A percentile compares a stretch with the other conserved stretches of the same genome.
These are phyloP conservation scores for Drosophila simulans DNA, from an alignment of 1,140 invertebrate genomes.

Conservation along the genomic window DNA sequence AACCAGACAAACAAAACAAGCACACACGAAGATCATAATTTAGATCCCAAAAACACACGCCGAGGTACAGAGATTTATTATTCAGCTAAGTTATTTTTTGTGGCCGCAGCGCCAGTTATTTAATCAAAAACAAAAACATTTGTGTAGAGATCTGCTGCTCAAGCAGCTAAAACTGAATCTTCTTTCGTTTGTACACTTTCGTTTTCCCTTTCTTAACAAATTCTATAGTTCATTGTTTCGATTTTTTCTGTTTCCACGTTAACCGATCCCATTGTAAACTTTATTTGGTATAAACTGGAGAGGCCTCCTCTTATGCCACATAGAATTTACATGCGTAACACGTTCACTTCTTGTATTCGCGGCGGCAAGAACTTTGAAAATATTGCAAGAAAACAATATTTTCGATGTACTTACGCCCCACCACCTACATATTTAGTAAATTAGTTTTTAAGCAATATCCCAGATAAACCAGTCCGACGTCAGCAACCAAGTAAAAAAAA, in stretches of 20 bases:
- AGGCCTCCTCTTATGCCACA: constrained; percentile 37
- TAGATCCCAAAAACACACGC: constrained; percentile 19
- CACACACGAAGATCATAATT: constrained; percentile 12
- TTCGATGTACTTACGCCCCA: constrained; percentile 53
- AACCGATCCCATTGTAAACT: constrained; percentile 48
- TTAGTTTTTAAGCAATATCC: constrained; percentile 60
- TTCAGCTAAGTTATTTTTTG: constrained; percentile 53
- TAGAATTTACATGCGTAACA: constrained; percentile 55
- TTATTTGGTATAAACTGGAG: constrained; percentile 58
- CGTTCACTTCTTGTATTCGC: constrained; percentile 27
- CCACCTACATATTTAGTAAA: constrained; percentile 21
- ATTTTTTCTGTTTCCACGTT: constrained; percentile 25
- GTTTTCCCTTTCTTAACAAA: neutral
- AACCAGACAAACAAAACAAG: constrained; percentile 19
- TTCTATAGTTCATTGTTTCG: constrained; percentile 12
- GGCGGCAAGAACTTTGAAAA: constrained; percentile 56
- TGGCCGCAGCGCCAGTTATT: constrained; percentile 29
- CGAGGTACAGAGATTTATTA: constrained; percentile 38
- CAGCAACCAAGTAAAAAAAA: constrained; percentile 12
- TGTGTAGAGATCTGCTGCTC: constrained; percentile 16
- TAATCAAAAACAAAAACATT: constrained; percentile 28
- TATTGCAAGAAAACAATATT: constrained; percentile 60
- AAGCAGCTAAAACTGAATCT: constrained; percentile 19
- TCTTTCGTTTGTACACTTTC: constrained; percentile 7
- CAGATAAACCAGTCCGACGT: constrained; percentile 19